These are phyloP conservation scores for Mugil cephalus DNA, from an alignment of 2,113 vertebrate species.

Conservation along the genomic window DNA sequence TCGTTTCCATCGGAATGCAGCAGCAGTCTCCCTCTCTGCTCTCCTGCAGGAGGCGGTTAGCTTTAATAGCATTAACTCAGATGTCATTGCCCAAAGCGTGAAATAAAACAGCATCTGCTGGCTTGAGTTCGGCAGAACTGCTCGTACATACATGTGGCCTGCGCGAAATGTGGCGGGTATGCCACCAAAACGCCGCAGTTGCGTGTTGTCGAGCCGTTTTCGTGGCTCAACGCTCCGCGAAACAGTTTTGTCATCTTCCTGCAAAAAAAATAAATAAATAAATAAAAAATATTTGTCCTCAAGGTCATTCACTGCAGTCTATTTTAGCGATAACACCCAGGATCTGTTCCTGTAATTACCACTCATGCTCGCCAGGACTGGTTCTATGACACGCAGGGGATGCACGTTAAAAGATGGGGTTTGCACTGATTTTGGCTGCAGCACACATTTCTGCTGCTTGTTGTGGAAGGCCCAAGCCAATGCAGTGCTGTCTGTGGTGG, in stretches of 20 bases:
- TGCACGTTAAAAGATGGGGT: conserved; percentile 31
- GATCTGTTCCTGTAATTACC: conserved; percentile 42
- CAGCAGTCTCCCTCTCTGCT: conserved; percentile 33
- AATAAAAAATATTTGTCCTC: conserved; percentile 62
- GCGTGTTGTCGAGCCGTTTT: conserved; percentile 22
- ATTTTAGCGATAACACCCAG: conserved; percentile 35
- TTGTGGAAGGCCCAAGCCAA: conserved; percentile 69
- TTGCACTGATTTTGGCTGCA: conserved; percentile 59
- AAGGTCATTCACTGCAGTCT: conserved; percentile 82
- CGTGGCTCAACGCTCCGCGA: conserved; percentile 19
- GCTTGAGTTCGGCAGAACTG: conserved; percentile 7
- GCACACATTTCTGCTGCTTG: conserved; percentile 56
- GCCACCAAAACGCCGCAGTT: conserved; percentile 49
- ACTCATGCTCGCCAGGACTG: neutral
- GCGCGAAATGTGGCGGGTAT: conserved; percentile 2
- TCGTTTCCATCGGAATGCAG: conserved; percentile 84
- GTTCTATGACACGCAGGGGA: neutral
- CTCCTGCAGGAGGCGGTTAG: conserved; percentile 48
- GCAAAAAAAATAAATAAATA: conserved; percentile 31
- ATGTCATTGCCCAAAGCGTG: conserved; percentile 57
- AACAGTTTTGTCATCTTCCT: conserved; percentile 58
- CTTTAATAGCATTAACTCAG: conserved; percentile 51
- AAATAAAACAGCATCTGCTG: conserved; percentile 42
- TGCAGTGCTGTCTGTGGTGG: conserved; percentile 65
- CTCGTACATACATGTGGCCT: conserved; percentile 28